Base-by-base conservation (phyloP, 2,888 invertebrate species). In the Coremacera marginata region DNA sequence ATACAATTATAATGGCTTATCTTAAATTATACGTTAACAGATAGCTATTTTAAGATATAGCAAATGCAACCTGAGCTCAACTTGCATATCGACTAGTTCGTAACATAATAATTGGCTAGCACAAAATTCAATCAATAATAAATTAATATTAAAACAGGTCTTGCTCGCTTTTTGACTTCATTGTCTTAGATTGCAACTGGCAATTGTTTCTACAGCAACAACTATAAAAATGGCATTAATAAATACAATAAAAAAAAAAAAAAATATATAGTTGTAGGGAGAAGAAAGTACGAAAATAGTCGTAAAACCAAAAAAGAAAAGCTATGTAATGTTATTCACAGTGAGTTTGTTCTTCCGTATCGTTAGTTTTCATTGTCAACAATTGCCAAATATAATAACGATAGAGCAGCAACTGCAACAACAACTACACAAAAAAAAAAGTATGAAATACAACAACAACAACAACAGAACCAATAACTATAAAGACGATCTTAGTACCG, bases 351-450 rank as follows among this genome's bases (percentile, higher is more conserved):
- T 86, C 86, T 86, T 84, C 86, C 86, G 82, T 82, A 82, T 85
- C 88, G 84, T 86, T 88, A 83, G 84, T 82, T 86, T 86, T 86
- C 86, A 88, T 86, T 88, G 86, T 82, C 88, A 87, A 87, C 84
- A 84, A 83, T 79, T 79, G 75, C 60, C 67, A 25, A 63, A 60
- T 55, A 52, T 49, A 49, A 27, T 51, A 67, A 49, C 44, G 22
- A 60, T 27, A 22, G 19, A 19, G 25, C 2, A 11, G 60, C 19
- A 25, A 25, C 55, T 8, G 19, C 55, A 62, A 16, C 60, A 62
- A 31, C 11, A 31, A 51, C 16, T 27, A 68, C 60, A 11, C 52
- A 5, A 62, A 55, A 34, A 3, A 14, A 60, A 68, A 71, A 44
- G 51, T 70, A 73, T 63, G 52, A 63, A 60, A 79, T 44, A 65